Conservation (phyloP, 2,888 invertebrate genomes). For the Pseudoips prasinana region DNA sequence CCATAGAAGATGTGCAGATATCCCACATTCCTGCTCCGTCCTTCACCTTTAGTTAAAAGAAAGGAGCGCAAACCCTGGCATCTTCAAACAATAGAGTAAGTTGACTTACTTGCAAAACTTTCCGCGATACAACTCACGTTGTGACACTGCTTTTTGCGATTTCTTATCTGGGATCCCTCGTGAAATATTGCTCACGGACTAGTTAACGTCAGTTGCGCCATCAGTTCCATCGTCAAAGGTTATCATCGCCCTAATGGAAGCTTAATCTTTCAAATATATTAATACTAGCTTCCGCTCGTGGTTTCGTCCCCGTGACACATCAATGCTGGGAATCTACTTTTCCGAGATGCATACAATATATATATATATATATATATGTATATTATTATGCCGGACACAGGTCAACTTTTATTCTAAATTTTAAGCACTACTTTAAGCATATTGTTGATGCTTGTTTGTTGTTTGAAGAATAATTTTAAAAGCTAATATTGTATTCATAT, state of each 20-base stretch:
- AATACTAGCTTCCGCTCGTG: no score
- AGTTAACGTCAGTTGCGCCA: conserved; percentile 60
- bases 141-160: conserved; percentile 68
- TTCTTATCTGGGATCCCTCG: conserved; percentile 64
- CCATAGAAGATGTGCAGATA: conserved; percentile 42
- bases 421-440: no score
- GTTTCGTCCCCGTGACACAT: no score
- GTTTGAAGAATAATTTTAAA: no score
- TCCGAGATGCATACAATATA: no score
- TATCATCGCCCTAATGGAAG: conserved; percentile 31
- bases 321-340: no score
- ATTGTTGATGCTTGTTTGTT: no score
- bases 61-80: conserved; percentile 57
- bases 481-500: no score
- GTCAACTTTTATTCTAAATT: no score
- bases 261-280: no score
- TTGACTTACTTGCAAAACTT: conserved; percentile 65
- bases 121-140: conserved; percentile 56
- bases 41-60: conserved; percentile 72
- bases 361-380: no score
- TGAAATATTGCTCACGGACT: conserved; percentile 65
- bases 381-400: no score
- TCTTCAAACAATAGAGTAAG: conserved; percentile 58
- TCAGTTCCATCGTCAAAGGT: conserved; percentile 56
- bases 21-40: conserved; percentile 55